Conservation (phyloP, 2,888 invertebrate species). For the Conchocele bisecta region DNA sequence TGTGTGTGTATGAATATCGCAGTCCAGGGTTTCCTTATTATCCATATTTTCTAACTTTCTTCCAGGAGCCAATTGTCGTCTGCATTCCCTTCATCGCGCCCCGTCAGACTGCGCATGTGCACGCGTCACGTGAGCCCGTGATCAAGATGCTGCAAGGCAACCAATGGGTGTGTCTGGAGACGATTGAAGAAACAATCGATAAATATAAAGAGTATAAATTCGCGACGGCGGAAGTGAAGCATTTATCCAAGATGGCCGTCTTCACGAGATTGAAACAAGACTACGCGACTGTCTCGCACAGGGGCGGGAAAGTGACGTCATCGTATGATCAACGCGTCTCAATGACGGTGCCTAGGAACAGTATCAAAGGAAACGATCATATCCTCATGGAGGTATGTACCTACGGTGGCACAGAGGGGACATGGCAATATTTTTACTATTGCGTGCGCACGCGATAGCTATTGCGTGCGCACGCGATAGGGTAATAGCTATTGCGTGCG, state of each 20-base stretch:
- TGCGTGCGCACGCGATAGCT: no score
- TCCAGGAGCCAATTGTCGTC: conserved; percentile 70
- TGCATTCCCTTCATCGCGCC: conserved; percentile 73
- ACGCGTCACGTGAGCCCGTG: conserved; percentile 72
- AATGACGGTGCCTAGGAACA: conserved; percentile 67
- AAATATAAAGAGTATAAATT: conserved; percentile 77
- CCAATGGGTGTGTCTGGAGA: conserved; percentile 71
- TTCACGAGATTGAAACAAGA: conserved; percentile 77
- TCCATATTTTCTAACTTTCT: not conserved
- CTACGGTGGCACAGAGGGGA: no score
- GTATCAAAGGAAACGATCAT: conserved; percentile 71
- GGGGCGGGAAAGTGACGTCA: conserved; percentile 72
- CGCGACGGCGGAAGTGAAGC: conserved; percentile 72
- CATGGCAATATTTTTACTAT: no score
- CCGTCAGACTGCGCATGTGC: conserved; percentile 58
- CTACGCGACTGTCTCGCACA: conserved; percentile 69
- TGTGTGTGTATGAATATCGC: no score
- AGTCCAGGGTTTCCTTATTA: no score
- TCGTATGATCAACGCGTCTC: conserved; percentile 77
- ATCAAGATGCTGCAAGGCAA: conserved; percentile 73
- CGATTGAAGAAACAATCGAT: conserved; percentile 74
- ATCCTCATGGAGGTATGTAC: conserved; percentile 76
- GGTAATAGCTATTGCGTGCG: no score
- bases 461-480: no score
- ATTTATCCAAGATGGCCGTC: conserved; percentile 69